These are phyloP conservation scores for Pseudotriccus pelzelni DNA, from an alignment of 2,797 vertebrate genomes.

Conservation along the genomic window DNA sequence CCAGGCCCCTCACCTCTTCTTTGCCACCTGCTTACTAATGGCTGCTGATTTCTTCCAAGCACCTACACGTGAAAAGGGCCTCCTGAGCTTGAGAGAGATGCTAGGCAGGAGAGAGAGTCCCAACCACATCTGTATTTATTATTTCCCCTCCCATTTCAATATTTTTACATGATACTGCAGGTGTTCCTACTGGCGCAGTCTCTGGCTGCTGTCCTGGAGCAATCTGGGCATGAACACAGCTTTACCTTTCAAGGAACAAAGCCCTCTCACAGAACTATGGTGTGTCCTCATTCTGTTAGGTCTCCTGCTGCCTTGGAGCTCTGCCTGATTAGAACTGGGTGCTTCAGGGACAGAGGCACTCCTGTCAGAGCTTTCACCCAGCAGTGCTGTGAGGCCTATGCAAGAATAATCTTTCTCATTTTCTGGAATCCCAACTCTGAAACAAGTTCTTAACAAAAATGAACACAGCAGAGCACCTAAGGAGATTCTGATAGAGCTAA, in stretches of 20 bases:
- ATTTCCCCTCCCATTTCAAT: neutral
- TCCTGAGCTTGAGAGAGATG: neutral
- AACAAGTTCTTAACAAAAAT: slow-evolving; percentile 6
- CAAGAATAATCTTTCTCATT: slow-evolving; percentile 9
- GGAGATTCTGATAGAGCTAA: neutral
- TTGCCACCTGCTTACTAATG: neutral
- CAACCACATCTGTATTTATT: neutral
- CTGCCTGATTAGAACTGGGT: slow-evolving; percentile 1
- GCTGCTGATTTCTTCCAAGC: neutral
- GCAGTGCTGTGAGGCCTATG: neutral
- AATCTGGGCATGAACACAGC: neutral
- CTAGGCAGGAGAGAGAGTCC: neutral
- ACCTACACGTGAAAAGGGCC: neutral
- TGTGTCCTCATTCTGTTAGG: neutral
- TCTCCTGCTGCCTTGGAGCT: slow-evolving; percentile 11
- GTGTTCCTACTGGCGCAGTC: neutral
- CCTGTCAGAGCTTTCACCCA: neutral
- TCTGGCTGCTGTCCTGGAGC: neutral
- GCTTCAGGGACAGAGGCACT: neutral
- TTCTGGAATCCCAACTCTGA: neutral
- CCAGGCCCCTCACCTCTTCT: neutral
- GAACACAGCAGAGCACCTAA: neutral
- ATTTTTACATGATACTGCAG: neutral
- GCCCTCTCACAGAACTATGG: neutral
- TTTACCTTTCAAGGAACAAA: neutral